A percentile compares a stretch with the other conserved stretches of the same genome.
Evolutionary conservation across 2,888 invertebrate genomes (phyloP).

Genomic region (Athalia cordata): DNA sequence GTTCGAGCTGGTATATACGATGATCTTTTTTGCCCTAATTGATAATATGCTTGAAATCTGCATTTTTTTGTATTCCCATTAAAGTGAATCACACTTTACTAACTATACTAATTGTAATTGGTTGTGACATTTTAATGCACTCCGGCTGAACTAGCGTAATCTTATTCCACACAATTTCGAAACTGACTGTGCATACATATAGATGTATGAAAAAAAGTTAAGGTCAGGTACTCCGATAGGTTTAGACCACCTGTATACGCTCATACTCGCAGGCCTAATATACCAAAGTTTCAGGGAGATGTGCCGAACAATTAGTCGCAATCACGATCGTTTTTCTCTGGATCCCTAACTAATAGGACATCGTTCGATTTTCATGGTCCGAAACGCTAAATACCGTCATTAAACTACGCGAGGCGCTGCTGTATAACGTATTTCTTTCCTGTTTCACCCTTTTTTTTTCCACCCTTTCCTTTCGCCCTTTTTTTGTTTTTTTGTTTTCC

Average conservation of each 20-base stretch:
- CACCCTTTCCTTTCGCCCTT: no score
- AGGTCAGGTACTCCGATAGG: background rate
- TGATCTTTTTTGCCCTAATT: slow-evolving; percentile 7
- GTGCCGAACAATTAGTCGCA: slow-evolving; percentile 2
- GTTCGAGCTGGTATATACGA: background rate
- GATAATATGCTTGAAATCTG: background rate
- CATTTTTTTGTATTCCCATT: background rate
- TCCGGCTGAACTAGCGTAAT: no score
- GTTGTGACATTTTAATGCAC: no score
- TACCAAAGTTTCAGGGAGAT: background rate
- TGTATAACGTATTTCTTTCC: background rate
- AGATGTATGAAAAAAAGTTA: no score
- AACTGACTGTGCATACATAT: no score
- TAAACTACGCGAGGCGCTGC: background rate
- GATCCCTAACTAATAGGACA: background rate
- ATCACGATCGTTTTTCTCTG: background rate
- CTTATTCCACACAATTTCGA: no score
- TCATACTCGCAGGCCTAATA: background rate
- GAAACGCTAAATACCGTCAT: background rate
- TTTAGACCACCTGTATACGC: background rate
- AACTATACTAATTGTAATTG: no score
- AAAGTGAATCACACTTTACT: background rate
- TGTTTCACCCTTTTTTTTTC: no score
- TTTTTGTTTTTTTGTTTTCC: no score
- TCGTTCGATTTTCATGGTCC: slow-evolving; percentile 11